Conservation (phyloP, 1,140 invertebrate genomes). For the Cataglyphis hispanica region DNA sequence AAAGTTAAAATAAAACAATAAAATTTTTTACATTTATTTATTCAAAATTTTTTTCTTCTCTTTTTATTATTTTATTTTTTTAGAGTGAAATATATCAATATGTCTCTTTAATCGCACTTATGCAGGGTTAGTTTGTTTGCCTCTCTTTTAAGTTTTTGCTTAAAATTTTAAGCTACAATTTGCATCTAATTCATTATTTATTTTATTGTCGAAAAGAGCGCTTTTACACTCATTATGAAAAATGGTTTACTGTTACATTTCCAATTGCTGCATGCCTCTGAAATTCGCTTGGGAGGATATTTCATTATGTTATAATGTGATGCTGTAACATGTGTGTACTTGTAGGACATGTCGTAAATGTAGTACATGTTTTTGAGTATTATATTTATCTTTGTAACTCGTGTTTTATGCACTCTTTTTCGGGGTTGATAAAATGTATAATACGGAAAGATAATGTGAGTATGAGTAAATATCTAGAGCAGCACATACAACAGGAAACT, state of each 20-base stretch:
- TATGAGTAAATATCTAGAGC: neutral
- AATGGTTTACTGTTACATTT: slow-evolving; percentile 22
- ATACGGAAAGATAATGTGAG: neutral
- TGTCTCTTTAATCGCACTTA: neutral
- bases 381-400: neutral
- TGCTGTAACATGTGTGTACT: slow-evolving; percentile 5
- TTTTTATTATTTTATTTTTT: neutral
- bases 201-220: slow-evolving; percentile 34
- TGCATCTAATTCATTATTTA: slow-evolving; percentile 17
- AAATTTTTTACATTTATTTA: neutral
- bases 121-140: neutral
- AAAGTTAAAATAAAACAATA: too few species aligned
- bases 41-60: neutral
- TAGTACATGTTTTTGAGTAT: slow-evolving; percentile 1
- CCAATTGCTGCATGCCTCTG: slow-evolving; percentile 4
- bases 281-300: slow-evolving; percentile 45
- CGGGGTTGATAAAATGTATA: neutral
- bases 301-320: slow-evolving; percentile 2
- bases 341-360: slow-evolving; percentile 15
- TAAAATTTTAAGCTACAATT: neutral
- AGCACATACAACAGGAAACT: too few species aligned
- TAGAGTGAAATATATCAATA: neutral
- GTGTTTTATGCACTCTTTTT: slow-evolving; percentile 2
- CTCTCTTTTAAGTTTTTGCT: neutral
- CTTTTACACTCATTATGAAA: slow-evolving; percentile 5